Evolutionary conservation across 2,113 vertebrate genomes (phyloP).

Genomic region (Semnornis frantzii): DNA sequence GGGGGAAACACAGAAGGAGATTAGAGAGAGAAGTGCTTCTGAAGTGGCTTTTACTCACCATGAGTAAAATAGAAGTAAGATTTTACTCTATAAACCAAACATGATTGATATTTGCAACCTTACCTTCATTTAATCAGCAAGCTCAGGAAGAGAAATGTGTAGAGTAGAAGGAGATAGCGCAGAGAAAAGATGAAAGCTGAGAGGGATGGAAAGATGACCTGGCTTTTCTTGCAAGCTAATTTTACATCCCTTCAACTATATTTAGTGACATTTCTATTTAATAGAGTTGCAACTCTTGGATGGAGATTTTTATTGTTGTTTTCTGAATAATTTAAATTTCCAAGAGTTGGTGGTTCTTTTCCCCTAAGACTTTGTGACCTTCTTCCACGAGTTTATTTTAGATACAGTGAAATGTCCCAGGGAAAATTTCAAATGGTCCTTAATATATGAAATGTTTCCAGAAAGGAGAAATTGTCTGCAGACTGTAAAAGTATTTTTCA

Average conservation of each 20-base stretch:
- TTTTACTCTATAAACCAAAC: not conserved
- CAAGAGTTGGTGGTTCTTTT: not conserved
- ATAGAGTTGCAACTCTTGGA: not conserved
- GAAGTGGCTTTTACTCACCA: not conserved
- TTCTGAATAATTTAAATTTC: conserved; percentile 30
- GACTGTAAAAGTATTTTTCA: conserved; percentile 67
- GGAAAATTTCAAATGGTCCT: conserved; percentile 68
- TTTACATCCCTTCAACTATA: conserved; percentile 22
- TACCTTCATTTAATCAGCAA: not conserved
- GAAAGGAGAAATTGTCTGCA: conserved; percentile 59
- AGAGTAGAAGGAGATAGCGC: not conserved
- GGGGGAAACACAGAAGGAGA: not conserved
- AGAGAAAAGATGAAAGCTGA: not conserved
- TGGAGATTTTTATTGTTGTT: conserved; percentile 9
- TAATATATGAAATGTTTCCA: conserved; percentile 68
- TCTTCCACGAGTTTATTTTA: conserved; percentile 61
- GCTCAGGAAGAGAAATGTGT: not conserved
- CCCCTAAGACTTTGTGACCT: not conserved
- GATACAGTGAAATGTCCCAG: conserved; percentile 45
- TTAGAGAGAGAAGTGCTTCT: not conserved
- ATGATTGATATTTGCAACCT: not conserved
- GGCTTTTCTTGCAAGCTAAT: conserved; percentile 33
- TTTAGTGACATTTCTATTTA: conserved; percentile 32
- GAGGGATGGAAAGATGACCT: conserved; percentile 9
- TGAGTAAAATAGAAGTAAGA: not conserved